Percentiles rank a stretch among this genome's conserved stretches.
Conservation (phyloP, 2,113 vertebrate species). For the Anoura caudifer region DNA sequence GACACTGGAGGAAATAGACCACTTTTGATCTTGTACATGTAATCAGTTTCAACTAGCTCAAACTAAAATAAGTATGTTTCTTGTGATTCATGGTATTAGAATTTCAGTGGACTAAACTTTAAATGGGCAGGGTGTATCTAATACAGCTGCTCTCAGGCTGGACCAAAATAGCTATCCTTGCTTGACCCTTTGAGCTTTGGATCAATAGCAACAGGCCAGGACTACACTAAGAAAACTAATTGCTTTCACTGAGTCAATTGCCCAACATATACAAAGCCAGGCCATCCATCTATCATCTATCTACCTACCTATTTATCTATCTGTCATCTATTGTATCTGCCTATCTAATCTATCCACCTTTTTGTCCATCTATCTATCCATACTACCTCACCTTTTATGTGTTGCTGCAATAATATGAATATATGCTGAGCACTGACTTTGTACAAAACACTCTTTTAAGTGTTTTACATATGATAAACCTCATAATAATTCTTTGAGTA, state of each 20-base stretch:
- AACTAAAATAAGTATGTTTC: not conserved
- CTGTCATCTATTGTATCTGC: too few relatives aligned
- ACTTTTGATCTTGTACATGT: not conserved
- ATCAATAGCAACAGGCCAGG: conserved; percentile 33
- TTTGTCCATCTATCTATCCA: not conserved
- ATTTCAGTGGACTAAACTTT: not conserved
- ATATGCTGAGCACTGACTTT: not conserved
- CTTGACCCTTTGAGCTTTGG: conserved; percentile 35
- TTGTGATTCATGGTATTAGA: conserved; percentile 43
- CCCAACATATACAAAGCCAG: not conserved
- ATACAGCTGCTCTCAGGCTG: not conserved
- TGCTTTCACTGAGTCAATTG: not conserved
- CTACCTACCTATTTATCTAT: not conserved
- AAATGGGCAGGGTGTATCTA: conserved; percentile 18
- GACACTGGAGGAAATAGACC: not conserved
- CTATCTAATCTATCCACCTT: not conserved
- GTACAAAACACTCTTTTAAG: not conserved
- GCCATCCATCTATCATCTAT: not conserved
- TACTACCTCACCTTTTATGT: not conserved
- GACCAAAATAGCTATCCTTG: conserved; percentile 49
- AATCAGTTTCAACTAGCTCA: not conserved
- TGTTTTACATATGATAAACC: not conserved
- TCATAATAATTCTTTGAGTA: not conserved
- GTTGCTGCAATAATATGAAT: not conserved
- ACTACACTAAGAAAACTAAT: not conserved